These are phyloP conservation scores for Hydrolagus affinis DNA, from an alignment of 2,113 vertebrate species.

Conservation along the genomic window DNA sequence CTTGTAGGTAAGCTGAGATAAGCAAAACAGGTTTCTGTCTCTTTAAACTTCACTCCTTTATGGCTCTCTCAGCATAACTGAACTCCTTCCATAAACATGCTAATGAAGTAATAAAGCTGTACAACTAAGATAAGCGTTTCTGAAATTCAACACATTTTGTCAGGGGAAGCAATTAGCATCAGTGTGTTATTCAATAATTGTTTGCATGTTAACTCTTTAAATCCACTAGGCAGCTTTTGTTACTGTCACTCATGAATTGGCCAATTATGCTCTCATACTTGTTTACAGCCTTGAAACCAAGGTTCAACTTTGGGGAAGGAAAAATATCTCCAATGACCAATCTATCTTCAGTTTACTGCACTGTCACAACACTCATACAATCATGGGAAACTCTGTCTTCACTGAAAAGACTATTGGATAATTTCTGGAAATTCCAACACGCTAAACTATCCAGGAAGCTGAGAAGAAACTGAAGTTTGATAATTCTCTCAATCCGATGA, in stretches of 20 bases:
- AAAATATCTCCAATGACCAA: neutral
- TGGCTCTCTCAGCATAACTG: constrained; percentile 25
- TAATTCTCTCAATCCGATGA: too few species aligned
- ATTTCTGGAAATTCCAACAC: neutral
- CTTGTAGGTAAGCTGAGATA: constrained; percentile 29
- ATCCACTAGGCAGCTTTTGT: neutral
- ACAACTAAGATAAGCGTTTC: constrained; percentile 29
- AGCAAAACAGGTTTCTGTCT: constrained; percentile 28
- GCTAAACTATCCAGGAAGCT: neutral
- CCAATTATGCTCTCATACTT: neutral
- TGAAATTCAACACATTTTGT: constrained; percentile 16
- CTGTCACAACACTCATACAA: neutral
- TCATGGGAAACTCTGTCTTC: neutral
- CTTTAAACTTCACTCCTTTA: constrained; percentile 28
- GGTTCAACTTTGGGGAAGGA: neutral
- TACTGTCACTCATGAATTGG: neutral
- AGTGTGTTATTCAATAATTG: constrained; percentile 16
- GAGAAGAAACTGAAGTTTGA: too few species aligned
- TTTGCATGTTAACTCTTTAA: constrained; percentile 28
- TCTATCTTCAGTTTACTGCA: neutral
- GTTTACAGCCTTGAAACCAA: neutral
- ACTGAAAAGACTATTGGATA: neutral
- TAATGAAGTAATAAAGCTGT: constrained; percentile 33
- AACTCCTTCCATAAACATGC: constrained; percentile 30
- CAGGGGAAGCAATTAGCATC: constrained; percentile 21